phyloP scores from a whole-genome alignment of 2,797 vertebrate species.

The Babyrousa celebensis region DNA sequence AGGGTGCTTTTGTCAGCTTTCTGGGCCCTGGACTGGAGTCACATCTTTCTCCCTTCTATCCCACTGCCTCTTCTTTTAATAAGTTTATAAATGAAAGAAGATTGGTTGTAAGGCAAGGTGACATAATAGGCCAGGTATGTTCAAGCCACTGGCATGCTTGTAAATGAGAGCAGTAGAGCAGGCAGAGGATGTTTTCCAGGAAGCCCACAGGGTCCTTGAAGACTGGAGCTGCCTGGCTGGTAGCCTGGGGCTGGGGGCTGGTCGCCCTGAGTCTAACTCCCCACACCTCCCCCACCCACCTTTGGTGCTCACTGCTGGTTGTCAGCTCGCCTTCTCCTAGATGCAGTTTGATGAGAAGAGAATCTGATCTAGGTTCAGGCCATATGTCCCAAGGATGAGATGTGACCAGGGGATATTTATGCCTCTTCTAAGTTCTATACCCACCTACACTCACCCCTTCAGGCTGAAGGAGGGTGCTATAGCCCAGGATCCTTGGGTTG shows the following conservation, averaged over 20 bases:
- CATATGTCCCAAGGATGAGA: neutral
- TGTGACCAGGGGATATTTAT: neutral
- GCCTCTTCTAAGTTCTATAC: neutral
- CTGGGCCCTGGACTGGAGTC: neutral
- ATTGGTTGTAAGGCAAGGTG: neutral
- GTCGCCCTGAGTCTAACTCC: neutral
- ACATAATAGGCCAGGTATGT: neutral
- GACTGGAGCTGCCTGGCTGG: fast-evolving
- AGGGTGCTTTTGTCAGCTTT: neutral
- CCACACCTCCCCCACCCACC: fast-evolving
- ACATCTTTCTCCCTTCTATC: neutral
- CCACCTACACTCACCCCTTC: neutral
- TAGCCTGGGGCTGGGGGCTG: too few relatives aligned
- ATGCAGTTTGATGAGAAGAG: neutral
- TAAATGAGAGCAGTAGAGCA: neutral
- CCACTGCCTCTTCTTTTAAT: neutral
- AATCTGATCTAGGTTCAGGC: neutral
- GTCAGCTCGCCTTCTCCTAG: neutral
- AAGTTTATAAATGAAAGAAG: neutral
- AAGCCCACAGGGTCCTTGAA: too few relatives aligned
- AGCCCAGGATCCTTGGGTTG: neutral
- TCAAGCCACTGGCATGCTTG: constrained; percentile 1
- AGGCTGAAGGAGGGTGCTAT: neutral
- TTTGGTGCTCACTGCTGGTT: neutral
- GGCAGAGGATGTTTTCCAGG: neutral